These are phyloP conservation scores for Lineus longissimus DNA, from an alignment of 1,140 invertebrate genomes.

Conservation along the genomic window DNA sequence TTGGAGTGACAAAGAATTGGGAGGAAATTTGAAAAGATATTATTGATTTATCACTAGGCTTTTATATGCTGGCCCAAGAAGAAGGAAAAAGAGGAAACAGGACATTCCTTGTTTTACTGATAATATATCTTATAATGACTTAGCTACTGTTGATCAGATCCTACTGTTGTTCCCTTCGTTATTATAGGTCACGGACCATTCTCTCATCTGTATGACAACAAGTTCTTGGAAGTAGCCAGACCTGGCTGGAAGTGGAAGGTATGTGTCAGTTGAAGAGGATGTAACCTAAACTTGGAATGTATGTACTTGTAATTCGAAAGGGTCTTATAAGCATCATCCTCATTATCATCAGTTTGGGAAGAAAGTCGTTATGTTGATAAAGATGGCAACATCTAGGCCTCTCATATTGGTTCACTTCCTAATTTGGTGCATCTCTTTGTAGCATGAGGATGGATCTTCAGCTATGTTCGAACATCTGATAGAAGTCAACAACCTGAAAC, in stretches of 20 bases:
- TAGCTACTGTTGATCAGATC: not conserved
- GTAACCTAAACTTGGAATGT: not conserved
- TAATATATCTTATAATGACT: not conserved
- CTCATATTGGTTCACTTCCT: no score
- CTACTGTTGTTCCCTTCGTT: not conserved
- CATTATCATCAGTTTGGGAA: no score
- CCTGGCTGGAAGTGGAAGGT: constrained; percentile 45
- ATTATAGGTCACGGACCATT: constrained; percentile 61
- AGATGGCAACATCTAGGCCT: no score
- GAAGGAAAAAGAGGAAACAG: no score
- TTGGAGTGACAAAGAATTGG: no score
- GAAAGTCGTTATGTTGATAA: no score
- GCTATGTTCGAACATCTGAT: constrained; percentile 55
- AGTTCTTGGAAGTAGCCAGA: constrained; percentile 17
- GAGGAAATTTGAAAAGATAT: no score
- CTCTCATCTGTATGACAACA: constrained; percentile 62
- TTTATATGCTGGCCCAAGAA: no score
- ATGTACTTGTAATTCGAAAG: not conserved
- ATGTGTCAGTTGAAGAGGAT: not conserved
- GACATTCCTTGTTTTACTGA: no score
- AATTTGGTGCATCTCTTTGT: constrained; percentile 19
- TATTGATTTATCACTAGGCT: no score
- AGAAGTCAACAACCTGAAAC: constrained; percentile 41
- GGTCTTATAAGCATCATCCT: no score
- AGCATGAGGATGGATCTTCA: constrained; percentile 58